Base-by-base conservation (phyloP, 2,113 vertebrate genomes). In the Cnemophilus loriae region DNA sequence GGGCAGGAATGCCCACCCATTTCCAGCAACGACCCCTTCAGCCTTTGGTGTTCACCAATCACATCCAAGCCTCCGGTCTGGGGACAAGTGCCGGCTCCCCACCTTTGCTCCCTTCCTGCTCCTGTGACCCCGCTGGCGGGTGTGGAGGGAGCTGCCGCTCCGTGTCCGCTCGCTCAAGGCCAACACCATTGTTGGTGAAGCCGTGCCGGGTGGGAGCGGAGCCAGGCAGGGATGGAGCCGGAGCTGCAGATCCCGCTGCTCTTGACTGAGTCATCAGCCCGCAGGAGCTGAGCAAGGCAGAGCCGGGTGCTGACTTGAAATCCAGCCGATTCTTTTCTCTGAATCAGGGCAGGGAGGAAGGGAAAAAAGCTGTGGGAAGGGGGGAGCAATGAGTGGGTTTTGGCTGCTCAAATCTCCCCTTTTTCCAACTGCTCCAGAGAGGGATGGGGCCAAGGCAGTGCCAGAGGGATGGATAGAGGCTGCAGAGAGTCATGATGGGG, bases 51-150 rank as follows among this genome's bases (percentile, higher is more conserved):
- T 4, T 46, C 69, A 22, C 21, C 47, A 19, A 11, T 14, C 6
- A 1, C 32, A 6, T 10, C 19, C 2, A 15, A 79, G 13, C 7
- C 16, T 19, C 64, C 6, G 0, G 0, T 3, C 0, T 47, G 35
- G 19, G 61, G 26, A 30, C 23, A 4, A 17, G 32, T 0, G 4
- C 47, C 3, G 47, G 16, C 20, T 52, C 9, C 20, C 11, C 46
- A 13, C 3, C 23, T 75, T 77, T 5, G 0, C 35, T 86, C 35
- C 50, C 37, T 91, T 39, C 44, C 44, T 59, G 68, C 64, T 41
- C 6, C 33, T 50, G 65, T 76, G 57, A 49, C 74, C 33, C 44
- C 2, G 5, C 68, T 19, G 16, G 5, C 0, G 42, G 71, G 16
- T 6, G 67, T 0, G 17, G 12, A 7, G 76, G 67, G 50, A 75